These are phyloP conservation scores for Brenthis ino DNA, from an alignment of 2,888 invertebrate genomes.

Conservation along the genomic window DNA sequence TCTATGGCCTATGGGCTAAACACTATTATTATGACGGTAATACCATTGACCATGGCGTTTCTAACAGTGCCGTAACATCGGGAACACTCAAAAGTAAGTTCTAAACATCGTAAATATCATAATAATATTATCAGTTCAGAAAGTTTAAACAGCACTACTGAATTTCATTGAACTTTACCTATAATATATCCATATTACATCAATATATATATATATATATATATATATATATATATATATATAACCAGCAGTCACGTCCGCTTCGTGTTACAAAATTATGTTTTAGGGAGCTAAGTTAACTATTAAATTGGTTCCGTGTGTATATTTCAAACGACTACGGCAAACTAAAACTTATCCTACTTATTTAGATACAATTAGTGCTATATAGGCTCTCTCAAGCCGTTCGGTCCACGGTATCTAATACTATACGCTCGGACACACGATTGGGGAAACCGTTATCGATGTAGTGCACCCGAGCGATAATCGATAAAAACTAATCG, in stretches of 20 bases:
- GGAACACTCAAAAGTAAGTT: no score
- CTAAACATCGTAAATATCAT: no score
- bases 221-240: no score
- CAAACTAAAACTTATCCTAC: conserved; percentile 65
- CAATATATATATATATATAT: no score
- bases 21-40: no score
- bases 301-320: conserved; percentile 73
- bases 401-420: conserved; percentile 62
- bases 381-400: conserved; percentile 63
- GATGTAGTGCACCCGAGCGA: conserved; percentile 25
- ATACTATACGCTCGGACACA: conserved; percentile 40
- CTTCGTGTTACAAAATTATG: conserved; percentile 6
- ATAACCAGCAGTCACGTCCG: background rate
- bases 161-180: no score
- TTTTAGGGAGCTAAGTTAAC: conserved; percentile 36
- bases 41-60: no score
- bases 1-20: no score
- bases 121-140: no score
- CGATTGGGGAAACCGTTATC: conserved; percentile 5
- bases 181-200: no score
- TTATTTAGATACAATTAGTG: conserved; percentile 46
- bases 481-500: conserved; percentile 33
- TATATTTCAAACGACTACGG: conserved; percentile 54
- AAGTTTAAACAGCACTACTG: no score
- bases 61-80: no score